phyloP scores from a whole-genome alignment of 1,140 invertebrate species.

The Zaprionus capensis region DNA sequence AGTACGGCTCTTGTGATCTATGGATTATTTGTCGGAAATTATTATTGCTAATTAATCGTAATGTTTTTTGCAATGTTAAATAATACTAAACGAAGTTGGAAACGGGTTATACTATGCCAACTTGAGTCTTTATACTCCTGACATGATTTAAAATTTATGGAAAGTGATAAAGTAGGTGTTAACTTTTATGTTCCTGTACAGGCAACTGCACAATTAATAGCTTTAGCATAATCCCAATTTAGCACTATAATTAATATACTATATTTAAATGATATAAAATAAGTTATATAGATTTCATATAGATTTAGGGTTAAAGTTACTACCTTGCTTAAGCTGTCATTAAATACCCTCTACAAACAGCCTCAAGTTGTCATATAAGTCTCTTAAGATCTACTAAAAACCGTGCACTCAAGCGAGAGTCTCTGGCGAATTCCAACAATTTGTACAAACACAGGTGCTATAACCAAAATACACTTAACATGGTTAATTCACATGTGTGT shows the following conservation, averaged over 20 bases:
- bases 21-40: neutral
- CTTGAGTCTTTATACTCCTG: neutral
- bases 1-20: conserved; percentile 4
- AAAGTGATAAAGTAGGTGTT: neutral
- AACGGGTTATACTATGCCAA: neutral
- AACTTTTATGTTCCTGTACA: neutral
- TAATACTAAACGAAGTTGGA: neutral
- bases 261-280: too few species aligned
- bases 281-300: neutral
- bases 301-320: neutral
- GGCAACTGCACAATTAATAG: too few species aligned
- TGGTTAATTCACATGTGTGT: neutral
- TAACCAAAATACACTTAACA: neutral
- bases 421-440: neutral
- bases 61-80: neutral
- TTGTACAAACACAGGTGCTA: neutral
- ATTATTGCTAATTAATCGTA: neutral
- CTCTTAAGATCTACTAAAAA: neutral
- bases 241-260: too few species aligned
- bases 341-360: neutral
- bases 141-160: too few species aligned
- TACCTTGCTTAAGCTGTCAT: neutral
- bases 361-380: neutral
- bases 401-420: neutral
- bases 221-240: too few species aligned